These are phyloP conservation scores for Morelia viridis DNA, from an alignment of 2,797 vertebrate genomes.

Conservation along the genomic window DNA sequence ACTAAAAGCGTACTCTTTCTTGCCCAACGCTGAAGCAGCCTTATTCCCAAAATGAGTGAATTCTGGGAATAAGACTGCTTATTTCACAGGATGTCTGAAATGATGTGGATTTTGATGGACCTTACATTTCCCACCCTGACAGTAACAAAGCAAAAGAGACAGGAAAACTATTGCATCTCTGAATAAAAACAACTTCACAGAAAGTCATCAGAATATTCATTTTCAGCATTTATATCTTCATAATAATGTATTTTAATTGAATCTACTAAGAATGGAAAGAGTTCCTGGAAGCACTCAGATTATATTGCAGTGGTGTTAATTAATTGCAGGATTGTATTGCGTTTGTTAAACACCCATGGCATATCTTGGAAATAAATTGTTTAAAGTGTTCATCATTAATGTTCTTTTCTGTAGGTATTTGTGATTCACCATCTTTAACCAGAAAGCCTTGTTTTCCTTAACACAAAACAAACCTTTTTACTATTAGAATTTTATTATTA, in stretches of 20 bases:
- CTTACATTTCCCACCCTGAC: background rate
- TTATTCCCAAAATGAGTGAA: background rate
- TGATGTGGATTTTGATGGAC: background rate
- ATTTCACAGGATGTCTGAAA: background rate
- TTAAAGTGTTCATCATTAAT: conserved; percentile 28
- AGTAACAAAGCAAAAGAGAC: background rate
- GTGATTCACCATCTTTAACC: conserved; percentile 9
- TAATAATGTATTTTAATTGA: conserved; percentile 25
- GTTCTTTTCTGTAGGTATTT: conserved; percentile 21
- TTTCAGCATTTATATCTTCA: conserved; percentile 14
- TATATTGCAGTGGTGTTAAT: conserved; percentile 9
- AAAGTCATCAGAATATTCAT: background rate
- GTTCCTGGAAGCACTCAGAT: conserved; percentile 17
- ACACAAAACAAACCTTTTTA: background rate
- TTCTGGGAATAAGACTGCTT: background rate
- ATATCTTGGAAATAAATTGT: background rate
- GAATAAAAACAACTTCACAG: background rate
- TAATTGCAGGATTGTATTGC: background rate
- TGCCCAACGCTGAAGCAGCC: background rate
- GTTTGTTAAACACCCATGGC: background rate
- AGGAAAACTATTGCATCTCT: background rate
- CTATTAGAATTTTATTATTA: background rate
- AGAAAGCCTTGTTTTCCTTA: background rate
- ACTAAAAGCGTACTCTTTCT: background rate
- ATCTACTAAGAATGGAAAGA: conserved; percentile 27